phyloP scores from a whole-genome alignment of 2,888 invertebrate genomes.

The Mythimna loreyi region DNA sequence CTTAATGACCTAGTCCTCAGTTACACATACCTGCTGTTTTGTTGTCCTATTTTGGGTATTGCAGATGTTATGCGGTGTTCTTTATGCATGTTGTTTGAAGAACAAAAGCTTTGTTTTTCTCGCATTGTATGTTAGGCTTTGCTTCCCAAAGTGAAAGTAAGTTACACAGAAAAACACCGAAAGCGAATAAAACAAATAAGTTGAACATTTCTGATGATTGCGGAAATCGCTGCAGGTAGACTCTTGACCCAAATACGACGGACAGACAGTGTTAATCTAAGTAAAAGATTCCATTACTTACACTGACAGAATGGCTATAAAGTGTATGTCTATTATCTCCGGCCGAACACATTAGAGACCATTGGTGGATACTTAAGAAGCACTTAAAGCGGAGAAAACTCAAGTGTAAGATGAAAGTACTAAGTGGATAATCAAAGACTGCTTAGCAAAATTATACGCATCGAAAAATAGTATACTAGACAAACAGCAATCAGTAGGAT shows the following conservation, averaged over 20 bases:
- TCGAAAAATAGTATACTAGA: slow-evolving; percentile 46
- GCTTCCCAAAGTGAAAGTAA: neutral
- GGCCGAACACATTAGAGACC: neutral
- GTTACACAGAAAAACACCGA: neutral
- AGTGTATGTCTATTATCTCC: neutral
- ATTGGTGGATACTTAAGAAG: slow-evolving; percentile 11
- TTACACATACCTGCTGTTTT: slow-evolving; percentile 24
- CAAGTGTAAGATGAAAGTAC: slow-evolving; percentile 43
- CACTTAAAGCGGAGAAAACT: slow-evolving; percentile 7
- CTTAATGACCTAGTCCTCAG: slow-evolving; percentile 34
- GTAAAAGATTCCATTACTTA: slow-evolving; percentile 3
- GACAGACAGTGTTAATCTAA: neutral
- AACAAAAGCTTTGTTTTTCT: neutral
- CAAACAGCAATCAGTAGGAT: slow-evolving; percentile 42
- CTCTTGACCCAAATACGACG: slow-evolving; percentile 30
- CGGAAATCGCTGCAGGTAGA: slow-evolving; percentile 18
- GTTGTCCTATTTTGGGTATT: slow-evolving; percentile 16
- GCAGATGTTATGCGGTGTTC: slow-evolving; percentile 29
- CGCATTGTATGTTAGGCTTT: neutral
- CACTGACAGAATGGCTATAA: neutral
- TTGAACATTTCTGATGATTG: neutral
- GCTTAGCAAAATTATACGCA: slow-evolving; percentile 24
- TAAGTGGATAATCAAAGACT: slow-evolving; percentile 37
- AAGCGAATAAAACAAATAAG: slow-evolving; percentile 8
- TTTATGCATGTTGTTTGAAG: neutral